These are phyloP conservation scores for Latrodectus elegans DNA, from an alignment of 2,888 invertebrate genomes.

Conservation along the genomic window DNA sequence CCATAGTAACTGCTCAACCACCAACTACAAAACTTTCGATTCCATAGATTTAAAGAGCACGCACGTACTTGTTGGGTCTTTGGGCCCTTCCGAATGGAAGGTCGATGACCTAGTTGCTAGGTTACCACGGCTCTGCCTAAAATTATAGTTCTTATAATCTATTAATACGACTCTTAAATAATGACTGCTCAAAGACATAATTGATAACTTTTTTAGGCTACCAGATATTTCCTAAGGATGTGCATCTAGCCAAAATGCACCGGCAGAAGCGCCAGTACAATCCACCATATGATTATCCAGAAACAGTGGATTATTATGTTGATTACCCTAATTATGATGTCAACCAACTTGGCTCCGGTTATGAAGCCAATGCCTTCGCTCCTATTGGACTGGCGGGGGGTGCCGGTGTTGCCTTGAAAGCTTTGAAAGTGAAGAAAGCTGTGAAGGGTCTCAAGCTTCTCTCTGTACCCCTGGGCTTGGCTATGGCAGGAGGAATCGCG, in stretches of 20 bases:
- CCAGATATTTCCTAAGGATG: no score
- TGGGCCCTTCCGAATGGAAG: no score
- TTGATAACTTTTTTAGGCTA: no score
- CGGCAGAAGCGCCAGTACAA: neutral
- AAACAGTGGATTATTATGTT: neutral
- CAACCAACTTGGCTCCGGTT: neutral
- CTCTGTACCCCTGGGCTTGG: constrained; percentile 28
- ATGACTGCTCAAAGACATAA: no score
- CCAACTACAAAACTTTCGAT: no score
- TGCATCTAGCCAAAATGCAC: neutral
- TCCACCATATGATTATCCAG: constrained; percentile 11
- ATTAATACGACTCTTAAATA: no score
- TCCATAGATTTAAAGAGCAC: no score
- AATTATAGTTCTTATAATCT: no score
- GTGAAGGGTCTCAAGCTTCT: constrained; percentile 19
- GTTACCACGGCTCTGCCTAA: no score
- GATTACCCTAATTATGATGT: neutral
- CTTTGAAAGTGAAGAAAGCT: constrained; percentile 24
- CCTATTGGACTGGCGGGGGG: constrained; percentile 9
- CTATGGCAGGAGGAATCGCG: constrained; percentile 27
- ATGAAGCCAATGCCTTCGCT: neutral
- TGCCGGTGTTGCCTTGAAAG: constrained; percentile 29
- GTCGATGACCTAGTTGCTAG: no score
- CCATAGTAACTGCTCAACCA: no score
- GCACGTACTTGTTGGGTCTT: no score